These are phyloP conservation scores for Chaetops frenatus DNA, from an alignment of 2,113 vertebrate species.

Conservation along the genomic window DNA sequence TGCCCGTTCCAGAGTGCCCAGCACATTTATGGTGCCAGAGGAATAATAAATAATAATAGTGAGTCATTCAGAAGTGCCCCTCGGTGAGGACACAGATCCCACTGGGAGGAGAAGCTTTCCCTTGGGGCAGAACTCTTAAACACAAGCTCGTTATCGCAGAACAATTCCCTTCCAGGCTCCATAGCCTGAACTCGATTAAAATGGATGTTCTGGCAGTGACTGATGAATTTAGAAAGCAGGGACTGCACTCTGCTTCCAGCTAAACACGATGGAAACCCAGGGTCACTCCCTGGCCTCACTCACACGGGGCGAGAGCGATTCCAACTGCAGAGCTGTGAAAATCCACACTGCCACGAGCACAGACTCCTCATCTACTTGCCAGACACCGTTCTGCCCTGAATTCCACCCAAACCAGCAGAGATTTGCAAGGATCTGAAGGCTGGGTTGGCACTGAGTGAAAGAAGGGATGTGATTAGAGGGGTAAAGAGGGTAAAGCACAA, in stretches of 20 bases:
- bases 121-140: background rate
- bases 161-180: constrained; percentile 5
- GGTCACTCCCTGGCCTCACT: background rate
- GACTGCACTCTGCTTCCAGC: background rate
- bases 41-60: background rate
- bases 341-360: background rate
- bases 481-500: background rate
- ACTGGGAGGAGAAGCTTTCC: background rate
- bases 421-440: background rate
- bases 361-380: background rate
- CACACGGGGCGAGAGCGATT: accelerated
- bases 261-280: background rate
- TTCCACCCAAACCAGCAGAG: background rate
- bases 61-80: background rate
- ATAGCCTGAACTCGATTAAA: constrained; percentile 10
- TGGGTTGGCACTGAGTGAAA: background rate
- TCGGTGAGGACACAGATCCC: background rate
- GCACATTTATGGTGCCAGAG: background rate
- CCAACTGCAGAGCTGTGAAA: background rate
- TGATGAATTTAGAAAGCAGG: background rate
- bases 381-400: background rate
- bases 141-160: background rate
- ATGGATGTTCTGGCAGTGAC: background rate
- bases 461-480: background rate
- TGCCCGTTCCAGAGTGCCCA: background rate